Conservation (phyloP, 2,888 invertebrate species). For the Caenorhabditis virilis region DNA sequence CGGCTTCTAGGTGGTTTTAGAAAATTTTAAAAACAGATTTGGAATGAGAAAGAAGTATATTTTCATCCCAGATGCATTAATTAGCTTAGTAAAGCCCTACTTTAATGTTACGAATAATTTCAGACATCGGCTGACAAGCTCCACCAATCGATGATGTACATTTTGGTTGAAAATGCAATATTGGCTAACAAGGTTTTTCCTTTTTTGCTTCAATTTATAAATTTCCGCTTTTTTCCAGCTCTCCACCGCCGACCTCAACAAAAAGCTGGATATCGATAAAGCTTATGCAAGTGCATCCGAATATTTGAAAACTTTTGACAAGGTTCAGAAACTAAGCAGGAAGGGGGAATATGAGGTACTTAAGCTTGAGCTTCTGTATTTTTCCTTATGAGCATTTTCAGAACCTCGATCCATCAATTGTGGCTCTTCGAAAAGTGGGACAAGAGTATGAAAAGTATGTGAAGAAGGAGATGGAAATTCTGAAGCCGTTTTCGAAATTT, state of each 20-base stretch:
- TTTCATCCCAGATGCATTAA: too few species aligned
- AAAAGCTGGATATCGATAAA: neutral
- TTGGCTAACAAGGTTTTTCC: neutral
- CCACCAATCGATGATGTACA: constrained; percentile 17
- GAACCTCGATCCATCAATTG: constrained; percentile 11
- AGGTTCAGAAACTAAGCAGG: constrained; percentile 14
- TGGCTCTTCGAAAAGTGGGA: constrained; percentile 1
- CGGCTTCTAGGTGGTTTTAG: too few species aligned
- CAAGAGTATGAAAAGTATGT: constrained; percentile 11
- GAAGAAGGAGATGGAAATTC: constrained; percentile 12
- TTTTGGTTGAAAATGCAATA: constrained; percentile 18
- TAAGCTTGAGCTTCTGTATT: too few species aligned
- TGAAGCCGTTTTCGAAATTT: constrained; percentile 20
- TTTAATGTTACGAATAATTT: too few species aligned
- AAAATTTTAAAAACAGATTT: neutral
- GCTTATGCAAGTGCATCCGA: constrained; percentile 5
- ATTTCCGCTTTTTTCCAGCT: neutral
- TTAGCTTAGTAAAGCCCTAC: too few species aligned
- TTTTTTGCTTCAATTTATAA: neutral
- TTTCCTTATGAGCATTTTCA: too few species aligned
- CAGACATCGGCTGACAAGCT: constrained; percentile 8
- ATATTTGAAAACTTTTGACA: constrained; percentile 14
- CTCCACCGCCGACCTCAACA: neutral
- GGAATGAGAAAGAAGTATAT: neutral
- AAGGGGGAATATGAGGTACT: constrained; percentile 9